Conservation (phyloP, 1,140 invertebrate genomes). For the Cyphomyrmex costatus region DNA sequence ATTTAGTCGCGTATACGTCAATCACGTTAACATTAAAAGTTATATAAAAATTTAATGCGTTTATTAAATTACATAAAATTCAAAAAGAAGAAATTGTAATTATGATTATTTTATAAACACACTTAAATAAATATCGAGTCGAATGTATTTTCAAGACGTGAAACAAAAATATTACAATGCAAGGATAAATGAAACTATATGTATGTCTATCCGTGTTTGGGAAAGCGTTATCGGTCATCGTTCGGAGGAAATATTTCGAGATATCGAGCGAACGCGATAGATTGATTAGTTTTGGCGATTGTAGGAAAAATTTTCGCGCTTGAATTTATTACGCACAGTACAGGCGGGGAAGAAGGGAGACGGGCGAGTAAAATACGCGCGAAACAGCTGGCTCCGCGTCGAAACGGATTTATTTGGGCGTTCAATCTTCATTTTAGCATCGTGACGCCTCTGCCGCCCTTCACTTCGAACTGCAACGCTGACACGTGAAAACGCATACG, state of each 20-base stretch:
- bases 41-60: neutral
- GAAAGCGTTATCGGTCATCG: constrained; percentile 19
- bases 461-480: constrained; percentile 36
- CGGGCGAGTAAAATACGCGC: constrained; percentile 39
- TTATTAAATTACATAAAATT: neutral
- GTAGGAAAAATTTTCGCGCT: constrained; percentile 34
- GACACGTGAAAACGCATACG: constrained; percentile 48
- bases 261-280: constrained; percentile 39
- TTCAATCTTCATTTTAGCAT: constrained; percentile 56
- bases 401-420: constrained; percentile 54
- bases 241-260: constrained; percentile 40
- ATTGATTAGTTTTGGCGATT: constrained; percentile 58
- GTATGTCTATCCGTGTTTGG: neutral
- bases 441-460: neutral
- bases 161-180: neutral
- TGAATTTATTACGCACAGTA: constrained; percentile 31
- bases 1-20: neutral
- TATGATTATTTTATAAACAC: neutral
- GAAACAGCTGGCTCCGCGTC: constrained; percentile 45
- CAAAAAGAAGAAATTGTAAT: neutral
- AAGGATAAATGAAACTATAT: constrained; percentile 20
- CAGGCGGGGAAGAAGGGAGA: neutral
- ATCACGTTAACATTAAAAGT: neutral
- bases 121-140: neutral
- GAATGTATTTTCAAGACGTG: constrained; percentile 17